Conservation (phyloP, 2,113 vertebrate genomes). For the Loxodonta africana region DNA sequence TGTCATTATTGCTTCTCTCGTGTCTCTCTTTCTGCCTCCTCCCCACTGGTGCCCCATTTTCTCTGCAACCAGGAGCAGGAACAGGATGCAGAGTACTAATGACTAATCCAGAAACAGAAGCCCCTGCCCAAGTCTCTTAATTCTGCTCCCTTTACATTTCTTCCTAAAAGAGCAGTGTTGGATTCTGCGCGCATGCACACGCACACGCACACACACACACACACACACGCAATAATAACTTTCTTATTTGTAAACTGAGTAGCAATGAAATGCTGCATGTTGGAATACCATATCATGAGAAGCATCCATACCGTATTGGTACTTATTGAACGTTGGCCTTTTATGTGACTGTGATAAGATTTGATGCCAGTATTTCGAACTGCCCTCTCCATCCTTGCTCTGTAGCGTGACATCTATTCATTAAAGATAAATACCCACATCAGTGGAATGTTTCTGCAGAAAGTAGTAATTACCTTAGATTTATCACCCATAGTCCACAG, state of each 20-base stretch:
- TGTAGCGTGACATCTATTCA: conserved; percentile 75
- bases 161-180: neutral
- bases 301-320: neutral
- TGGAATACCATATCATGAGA: neutral
- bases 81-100: neutral
- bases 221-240: neutral
- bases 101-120: neutral
- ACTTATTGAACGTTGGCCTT: conserved; percentile 49
- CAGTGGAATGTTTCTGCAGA: conserved; percentile 80
- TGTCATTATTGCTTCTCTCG: neutral
- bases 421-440: conserved; percentile 85
- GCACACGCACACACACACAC: too few species aligned
- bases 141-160: neutral
- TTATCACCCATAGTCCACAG: conserved; percentile 72
- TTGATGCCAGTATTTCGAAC: conserved; percentile 66
- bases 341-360: conserved; percentile 72
- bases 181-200: neutral
- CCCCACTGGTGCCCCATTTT: neutral
- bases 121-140: neutral
- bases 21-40: neutral
- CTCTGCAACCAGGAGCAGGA: neutral
- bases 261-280: neutral
- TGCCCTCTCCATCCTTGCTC: neutral
- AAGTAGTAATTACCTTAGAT: conserved; percentile 83
- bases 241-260: neutral